phyloP scores from a whole-genome alignment of 1,140 invertebrate species.

The Plectrocnemia conspersa region DNA sequence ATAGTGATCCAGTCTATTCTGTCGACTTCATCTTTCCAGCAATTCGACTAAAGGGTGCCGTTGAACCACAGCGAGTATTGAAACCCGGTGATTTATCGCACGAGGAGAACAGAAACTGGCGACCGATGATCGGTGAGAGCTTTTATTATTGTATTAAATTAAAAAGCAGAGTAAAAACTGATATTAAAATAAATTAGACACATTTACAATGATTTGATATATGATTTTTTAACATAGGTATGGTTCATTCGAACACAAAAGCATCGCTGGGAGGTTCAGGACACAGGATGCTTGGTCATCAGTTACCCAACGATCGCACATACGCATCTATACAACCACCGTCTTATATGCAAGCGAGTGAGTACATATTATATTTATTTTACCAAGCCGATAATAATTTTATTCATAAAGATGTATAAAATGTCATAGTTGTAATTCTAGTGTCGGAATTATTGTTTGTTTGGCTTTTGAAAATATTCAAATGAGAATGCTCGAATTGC shows the following conservation, averaged over 20 bases:
- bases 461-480: no score
- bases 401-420: no score
- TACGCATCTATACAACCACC: slow-evolving; percentile 31
- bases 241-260: slow-evolving; percentile 58
- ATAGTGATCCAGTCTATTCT: slow-evolving; percentile 74
- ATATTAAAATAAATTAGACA: no score
- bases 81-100: slow-evolving; percentile 73
- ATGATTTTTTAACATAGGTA: slow-evolving; percentile 44
- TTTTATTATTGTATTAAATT: neutral
- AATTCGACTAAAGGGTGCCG: slow-evolving; percentile 60
- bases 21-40: slow-evolving; percentile 76
- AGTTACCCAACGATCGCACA: slow-evolving; percentile 28
- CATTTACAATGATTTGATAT: neutral
- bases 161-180: no score
- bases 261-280: slow-evolving; percentile 62
- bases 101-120: slow-evolving; percentile 65
- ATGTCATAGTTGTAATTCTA: no score
- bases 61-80: slow-evolving; percentile 68
- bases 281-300: slow-evolving; percentile 62
- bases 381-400: neutral
- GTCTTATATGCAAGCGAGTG: slow-evolving; percentile 18
- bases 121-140: slow-evolving; percentile 63
- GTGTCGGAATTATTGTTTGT: no score
- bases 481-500: no score
- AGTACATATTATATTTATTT: slow-evolving; percentile 7